Evolutionary conservation across 2,888 invertebrate genomes (phyloP), one percentile per base, ranked within the genome.

Genomic region (Agriopis marginaria): DNA sequence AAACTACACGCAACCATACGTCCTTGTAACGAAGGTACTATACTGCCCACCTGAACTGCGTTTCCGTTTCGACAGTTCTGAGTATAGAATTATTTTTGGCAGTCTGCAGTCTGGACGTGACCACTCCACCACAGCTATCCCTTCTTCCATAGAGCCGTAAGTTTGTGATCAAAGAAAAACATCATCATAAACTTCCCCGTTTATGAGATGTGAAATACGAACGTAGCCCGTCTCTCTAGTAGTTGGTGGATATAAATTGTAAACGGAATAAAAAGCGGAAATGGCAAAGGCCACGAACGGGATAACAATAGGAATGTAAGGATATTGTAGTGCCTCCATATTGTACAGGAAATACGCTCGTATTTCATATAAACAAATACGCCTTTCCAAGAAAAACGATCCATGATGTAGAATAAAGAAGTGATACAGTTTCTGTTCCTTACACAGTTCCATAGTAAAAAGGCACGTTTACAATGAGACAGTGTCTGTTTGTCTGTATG

Each of bases 221-320:
- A 32, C 5, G 32, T 32, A 32, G 5, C 5, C 11, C 4, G 45
- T 55, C 50, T 49, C 10, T 51, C 54, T 65, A 56, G 72, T 75
- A 70, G 71, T 77, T 76, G 71, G 74, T 69, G 71, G 68, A 65
- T 74, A 76, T 79, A 82, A 83, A 82, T 82, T 82, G 82, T 77
- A 76, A 70, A 74, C 72, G 73, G 80, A 76, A 83, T 80, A 82
- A 83, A 81, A 83, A 77, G 79, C 79, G 73, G 79, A 81, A 82
- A 82, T 79, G 77, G 78, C 80, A 82, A 79, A 85, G 86, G 85
- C 83, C 86, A 81, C 78, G 81, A 74, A 76, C 75, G 72, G 83
- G 82, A 81, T 85, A 86, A 87, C 86, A 86, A 88, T 84, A 81
- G 80, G 61, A 77, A 78, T 23, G 17, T 23, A 51, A 53, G 84